These are phyloP conservation scores for Lindbergichthys nudifrons DNA, from an alignment of 2,797 vertebrate genomes.

Conservation along the genomic window DNA sequence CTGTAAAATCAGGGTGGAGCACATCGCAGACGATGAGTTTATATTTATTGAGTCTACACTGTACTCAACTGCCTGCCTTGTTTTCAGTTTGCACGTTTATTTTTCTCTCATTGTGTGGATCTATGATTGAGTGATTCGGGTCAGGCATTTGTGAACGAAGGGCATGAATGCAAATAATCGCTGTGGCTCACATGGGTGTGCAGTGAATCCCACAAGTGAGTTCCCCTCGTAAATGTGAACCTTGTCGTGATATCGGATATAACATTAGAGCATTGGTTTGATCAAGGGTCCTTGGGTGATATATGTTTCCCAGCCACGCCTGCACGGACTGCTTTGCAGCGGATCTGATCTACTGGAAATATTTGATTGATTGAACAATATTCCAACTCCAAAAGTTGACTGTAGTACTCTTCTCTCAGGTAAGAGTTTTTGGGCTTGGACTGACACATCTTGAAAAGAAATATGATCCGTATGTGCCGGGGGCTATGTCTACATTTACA, in stretches of 20 bases:
- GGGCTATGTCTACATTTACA: slow-evolving; percentile 1
- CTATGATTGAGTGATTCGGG: slow-evolving; percentile 15
- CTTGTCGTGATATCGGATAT: slow-evolving; percentile 1
- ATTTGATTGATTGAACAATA: slow-evolving; percentile 4
- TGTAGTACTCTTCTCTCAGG: slow-evolving; percentile 8
- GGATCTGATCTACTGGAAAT: slow-evolving; percentile 28
- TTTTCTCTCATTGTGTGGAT: slow-evolving; percentile 15
- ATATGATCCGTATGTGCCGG: background rate
- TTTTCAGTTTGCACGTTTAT: slow-evolving; percentile 11
- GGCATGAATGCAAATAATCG: slow-evolving; percentile 5
- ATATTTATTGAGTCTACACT: slow-evolving; percentile 16
- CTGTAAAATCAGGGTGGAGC: slow-evolving; percentile 77
- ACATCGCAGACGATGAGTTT: slow-evolving; percentile 46
- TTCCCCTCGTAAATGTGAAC: background rate
- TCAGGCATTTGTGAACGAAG: slow-evolving; percentile 1
- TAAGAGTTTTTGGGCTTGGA: slow-evolving; percentile 10
- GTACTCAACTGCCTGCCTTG: background rate
- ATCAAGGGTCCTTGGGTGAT: slow-evolving; percentile 3
- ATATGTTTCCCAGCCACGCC: slow-evolving; percentile 23
- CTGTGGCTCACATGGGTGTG: background rate
- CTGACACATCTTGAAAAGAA: background rate
- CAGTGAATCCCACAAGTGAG: background rate
- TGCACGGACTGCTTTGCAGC: slow-evolving; percentile 17
- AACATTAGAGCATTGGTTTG: background rate
- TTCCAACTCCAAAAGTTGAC: background rate